Evolutionary conservation across 2,797 vertebrate genomes (phyloP), one percentile per base, ranked within the genome.

Genomic region (Peromyscus melanophrys): DNA sequence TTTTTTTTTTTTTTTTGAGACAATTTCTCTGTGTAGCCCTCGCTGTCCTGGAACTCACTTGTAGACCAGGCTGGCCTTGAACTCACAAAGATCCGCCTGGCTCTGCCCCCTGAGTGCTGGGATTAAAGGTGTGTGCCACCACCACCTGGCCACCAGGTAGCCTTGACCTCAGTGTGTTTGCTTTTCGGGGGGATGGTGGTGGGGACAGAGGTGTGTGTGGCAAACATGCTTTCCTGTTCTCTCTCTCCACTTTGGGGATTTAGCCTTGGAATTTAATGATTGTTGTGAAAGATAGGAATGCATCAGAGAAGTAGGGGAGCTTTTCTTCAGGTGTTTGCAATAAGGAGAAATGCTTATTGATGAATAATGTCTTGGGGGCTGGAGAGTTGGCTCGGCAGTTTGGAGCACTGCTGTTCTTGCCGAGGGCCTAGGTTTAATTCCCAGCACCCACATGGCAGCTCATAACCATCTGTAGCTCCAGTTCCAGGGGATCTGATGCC

Each of bases 211-310:
- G 16, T 59, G 59, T 25, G 21, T 61, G 69, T 1, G 25, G 59
- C 6, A 83, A 63, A 69, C 1, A 52, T 46, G 43, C 3, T 21
- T 31, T 94, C 29, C 49, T 49, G 59, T 2, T 78, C 13, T 69
- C 14, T 19, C 46, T 73, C 13, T 52, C 23, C 34, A 23, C 87
- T 94, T 97, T 73, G 40, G 65, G 91, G 84, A 95, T 63, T 80
- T 85, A 89, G 40, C 29, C 43, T 93, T 69, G 63, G 16, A 88
- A 92, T 92, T 86, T 95, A 96, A 55, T 83, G 95, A 82, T n/a
- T 78, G 77, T 57, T 23, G 34, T 95, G 65, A 83, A 93, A 88
- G 40, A 82, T 1, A 92, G 65, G 67, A 94, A 81, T 63, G 23
- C 13, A 29, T 77, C n/a, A 27, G 34, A 63, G 23, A 89, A 55